Base-by-base conservation (phyloP, 2,888 invertebrate species). In the Tricholauxania praeusta region DNA sequence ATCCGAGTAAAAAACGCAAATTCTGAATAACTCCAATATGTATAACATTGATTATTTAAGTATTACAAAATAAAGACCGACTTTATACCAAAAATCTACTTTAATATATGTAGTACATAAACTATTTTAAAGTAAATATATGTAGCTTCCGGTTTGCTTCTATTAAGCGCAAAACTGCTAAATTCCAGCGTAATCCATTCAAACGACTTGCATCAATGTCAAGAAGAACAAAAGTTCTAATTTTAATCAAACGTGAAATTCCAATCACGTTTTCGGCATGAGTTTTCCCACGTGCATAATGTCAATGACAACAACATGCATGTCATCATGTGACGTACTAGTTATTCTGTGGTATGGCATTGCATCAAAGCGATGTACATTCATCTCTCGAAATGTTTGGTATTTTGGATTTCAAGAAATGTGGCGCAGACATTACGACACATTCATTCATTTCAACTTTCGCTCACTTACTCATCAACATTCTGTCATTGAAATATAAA, bases 211-310 rank as follows among this genome's bases (percentile, higher is more conserved):
- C 63, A 14, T 12, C 63, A 63, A 63, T 63, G 63, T 64, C 28
- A 64, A 52, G 64, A 51, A 19, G 51, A 51, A 64, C 3, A 10
- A 10, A 10, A 49, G 14, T 19, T 64, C 12, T 51, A 49, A 52
- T 64, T 64, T 64, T 22, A 64, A 64, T 64, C 64, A 64, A 64
- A 49, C 64, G 49, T 12, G 51, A 51, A 64, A 64, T 64, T 64
- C 64, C 64, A 64, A 64, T 64, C 64, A 64, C 64, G 52, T 64
- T 64, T 51, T 47, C 64, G 64, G 17, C 64, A 64, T 64, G 64
- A 28, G 64, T 64, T 64, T 17, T 64, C 28, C 64, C 64, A 64
- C 63, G 62, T 62, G 62, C 62, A 48, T 62, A 62, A 62, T 62
- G 62, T 17, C 63, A 48, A 39, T 17, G 17, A 8, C 63, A 63